These are phyloP conservation scores for Notospermus geniculatus DNA, from an alignment of 1,140 invertebrate species.

Conservation along the genomic window DNA sequence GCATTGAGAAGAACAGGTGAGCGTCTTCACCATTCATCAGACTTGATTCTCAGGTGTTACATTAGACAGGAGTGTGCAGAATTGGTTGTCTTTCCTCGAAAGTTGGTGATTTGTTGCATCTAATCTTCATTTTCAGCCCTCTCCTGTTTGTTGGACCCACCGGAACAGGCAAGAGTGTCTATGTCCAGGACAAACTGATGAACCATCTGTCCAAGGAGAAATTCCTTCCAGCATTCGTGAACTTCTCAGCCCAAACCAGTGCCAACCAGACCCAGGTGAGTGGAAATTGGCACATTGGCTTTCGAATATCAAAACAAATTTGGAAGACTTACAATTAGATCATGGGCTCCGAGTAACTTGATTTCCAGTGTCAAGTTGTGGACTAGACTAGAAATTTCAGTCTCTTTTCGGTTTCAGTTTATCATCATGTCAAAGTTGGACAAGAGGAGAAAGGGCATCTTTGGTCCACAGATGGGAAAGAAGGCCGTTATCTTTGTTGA, in stretches of 20 bases:
- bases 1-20: slow-evolving; percentile 46
- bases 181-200: slow-evolving; percentile 56
- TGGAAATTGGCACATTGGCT: too few relatives aligned
- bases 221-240: slow-evolving; percentile 53
- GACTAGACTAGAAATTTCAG: too few relatives aligned
- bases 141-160: slow-evolving; percentile 56
- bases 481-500: slow-evolving; percentile 56
- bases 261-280: slow-evolving; percentile 64
- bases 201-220: slow-evolving; percentile 51
- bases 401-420: too few relatives aligned
- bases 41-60: too few relatives aligned
- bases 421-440: slow-evolving; percentile 57
- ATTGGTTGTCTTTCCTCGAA: too few relatives aligned
- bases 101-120: too few relatives aligned
- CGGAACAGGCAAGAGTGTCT: slow-evolving; percentile 57
- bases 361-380: too few relatives aligned
- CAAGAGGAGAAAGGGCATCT: slow-evolving; percentile 54
- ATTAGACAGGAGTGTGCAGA: too few relatives aligned
- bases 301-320: too few relatives aligned
- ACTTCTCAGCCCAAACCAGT: slow-evolving; percentile 57
- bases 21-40: not conserved
- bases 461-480: slow-evolving; percentile 56
- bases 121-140: slow-evolving; percentile 59
- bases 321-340: too few relatives aligned
- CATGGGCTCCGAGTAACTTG: too few relatives aligned